phyloP scores from a whole-genome alignment of 2,888 invertebrate genomes.

The Cerastoderma edule region DNA sequence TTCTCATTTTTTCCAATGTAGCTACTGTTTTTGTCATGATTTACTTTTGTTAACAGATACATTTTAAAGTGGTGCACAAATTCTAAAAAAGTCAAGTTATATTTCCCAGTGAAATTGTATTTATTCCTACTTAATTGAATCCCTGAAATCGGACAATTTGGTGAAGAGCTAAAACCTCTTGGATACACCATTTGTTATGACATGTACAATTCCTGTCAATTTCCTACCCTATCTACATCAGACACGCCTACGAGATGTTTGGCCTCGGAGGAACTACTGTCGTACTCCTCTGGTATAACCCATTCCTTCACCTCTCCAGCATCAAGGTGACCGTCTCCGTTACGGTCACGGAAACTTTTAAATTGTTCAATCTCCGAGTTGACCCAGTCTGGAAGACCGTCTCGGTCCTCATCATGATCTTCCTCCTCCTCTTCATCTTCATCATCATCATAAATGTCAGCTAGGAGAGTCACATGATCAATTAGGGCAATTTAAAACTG shows the following conservation, averaged over 20 bases:
- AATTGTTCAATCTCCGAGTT: slow-evolving; percentile 96
- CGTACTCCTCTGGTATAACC: slow-evolving; percentile 97
- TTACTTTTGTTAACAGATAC: no score
- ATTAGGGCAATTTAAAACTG: no score
- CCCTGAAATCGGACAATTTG: no score
- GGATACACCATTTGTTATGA: no score
- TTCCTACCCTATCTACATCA: slow-evolving; percentile 90
- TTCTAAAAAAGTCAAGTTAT: no score
- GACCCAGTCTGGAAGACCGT: slow-evolving; percentile 96
- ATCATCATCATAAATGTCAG: slow-evolving; percentile 75
- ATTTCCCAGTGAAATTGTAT: no score
- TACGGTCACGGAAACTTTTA: slow-evolving; percentile 90
- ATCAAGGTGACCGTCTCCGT: slow-evolving; percentile 94
- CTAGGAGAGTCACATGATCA: slow-evolving; percentile 69
- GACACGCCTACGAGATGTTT: slow-evolving; percentile 96
- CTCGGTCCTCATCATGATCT: slow-evolving; percentile 60
- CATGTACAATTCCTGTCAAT: no score
- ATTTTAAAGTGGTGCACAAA: no score
- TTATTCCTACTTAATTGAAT: no score
- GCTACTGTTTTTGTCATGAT: no score
- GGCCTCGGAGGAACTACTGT: slow-evolving; percentile 97
- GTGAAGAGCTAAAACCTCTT: no score
- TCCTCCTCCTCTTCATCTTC: slow-evolving; percentile 71
- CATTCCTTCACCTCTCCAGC: slow-evolving; percentile 91
- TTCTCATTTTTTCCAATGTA: no score